Conservation (phyloP, 92 coral and sea anemone species). For the Phenganax stokvisi region DNA sequence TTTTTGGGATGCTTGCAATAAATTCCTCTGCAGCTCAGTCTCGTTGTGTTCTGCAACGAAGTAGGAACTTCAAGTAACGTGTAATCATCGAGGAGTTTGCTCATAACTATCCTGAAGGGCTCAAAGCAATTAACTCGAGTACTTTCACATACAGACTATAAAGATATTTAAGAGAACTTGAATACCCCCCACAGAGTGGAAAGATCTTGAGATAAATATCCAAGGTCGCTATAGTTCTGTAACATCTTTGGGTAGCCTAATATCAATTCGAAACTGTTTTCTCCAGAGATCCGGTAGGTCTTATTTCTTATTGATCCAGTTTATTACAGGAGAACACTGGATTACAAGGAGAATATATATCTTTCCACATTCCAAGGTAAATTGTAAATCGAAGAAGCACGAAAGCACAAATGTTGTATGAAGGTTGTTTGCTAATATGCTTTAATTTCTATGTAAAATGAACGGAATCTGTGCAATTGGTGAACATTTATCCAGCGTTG, state of each 20-base stretch:
- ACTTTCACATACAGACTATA: neutral
- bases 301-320: too few relatives aligned
- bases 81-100: neutral
- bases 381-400: too few relatives aligned
- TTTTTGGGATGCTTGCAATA: too few relatives aligned
- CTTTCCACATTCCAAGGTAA: too few relatives aligned
- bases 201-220: neutral
- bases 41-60: neutral
- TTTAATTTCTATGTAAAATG: conserved; percentile 1
- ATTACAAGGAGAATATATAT: too few relatives aligned
- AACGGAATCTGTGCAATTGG: neutral
- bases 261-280: too few relatives aligned
- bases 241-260: neutral
- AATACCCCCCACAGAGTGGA: conserved; percentile 2
- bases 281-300: too few relatives aligned
- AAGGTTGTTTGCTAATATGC: neutral
- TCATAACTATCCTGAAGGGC: neutral
- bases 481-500: neutral
- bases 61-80: neutral
- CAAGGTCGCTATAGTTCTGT: neutral
- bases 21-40: too few relatives aligned
- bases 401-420: neutral
- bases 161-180: neutral
- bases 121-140: conserved; percentile 5
- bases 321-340: too few relatives aligned